Percentiles rank a stretch among this genome's conserved stretches.
These are phyloP conservation scores for Podarcis raffonei DNA, from an alignment of 2,113 vertebrate species.

Conservation along the genomic window DNA sequence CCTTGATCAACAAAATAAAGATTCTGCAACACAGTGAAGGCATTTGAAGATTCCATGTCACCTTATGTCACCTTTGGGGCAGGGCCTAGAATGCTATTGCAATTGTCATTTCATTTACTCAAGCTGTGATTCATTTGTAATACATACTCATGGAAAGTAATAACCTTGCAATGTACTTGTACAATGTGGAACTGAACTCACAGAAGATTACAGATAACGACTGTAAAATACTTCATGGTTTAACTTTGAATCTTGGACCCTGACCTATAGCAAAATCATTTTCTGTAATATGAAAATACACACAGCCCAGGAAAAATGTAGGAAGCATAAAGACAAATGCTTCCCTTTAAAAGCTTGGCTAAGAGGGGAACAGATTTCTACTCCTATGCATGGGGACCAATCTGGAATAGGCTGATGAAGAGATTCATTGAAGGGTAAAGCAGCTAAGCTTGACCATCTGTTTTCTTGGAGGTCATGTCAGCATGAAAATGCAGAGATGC, in stretches of 20 bases:
- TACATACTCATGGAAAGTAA: neutral
- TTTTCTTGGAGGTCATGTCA: neutral
- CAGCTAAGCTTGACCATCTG: slow-evolving; percentile 15
- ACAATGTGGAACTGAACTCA: neutral
- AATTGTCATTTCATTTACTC: neutral
- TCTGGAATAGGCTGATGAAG: neutral
- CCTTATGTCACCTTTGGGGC: neutral
- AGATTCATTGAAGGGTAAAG: neutral
- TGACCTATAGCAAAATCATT: neutral
- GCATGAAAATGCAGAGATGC: neutral
- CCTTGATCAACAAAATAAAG: neutral
- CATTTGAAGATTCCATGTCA: neutral
- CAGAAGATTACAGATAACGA: neutral
- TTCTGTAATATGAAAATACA: neutral
- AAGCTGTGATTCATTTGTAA: too few species aligned
- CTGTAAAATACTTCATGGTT: neutral
- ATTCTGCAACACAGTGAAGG: neutral
- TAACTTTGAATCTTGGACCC: neutral
- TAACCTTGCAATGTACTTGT: neutral
- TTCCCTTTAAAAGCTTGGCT: neutral
- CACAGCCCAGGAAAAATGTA: neutral
- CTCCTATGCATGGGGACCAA: neutral
- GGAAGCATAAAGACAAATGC: neutral
- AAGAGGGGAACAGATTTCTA: neutral
- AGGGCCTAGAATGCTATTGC: neutral